phyloP scores from a whole-genome alignment of 2,113 vertebrate genomes.

The Labeo catla region DNA sequence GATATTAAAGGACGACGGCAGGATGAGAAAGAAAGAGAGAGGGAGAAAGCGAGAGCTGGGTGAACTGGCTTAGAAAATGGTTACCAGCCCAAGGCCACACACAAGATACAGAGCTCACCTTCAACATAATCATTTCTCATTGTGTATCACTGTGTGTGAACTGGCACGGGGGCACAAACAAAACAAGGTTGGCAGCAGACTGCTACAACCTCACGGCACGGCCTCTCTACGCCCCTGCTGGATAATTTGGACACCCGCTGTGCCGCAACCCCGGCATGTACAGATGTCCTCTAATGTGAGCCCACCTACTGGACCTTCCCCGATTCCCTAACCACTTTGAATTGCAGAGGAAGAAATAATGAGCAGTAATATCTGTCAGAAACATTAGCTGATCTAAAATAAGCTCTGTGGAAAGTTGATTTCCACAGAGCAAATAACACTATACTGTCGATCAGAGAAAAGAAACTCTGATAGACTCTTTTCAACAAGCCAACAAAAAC shows the following conservation, averaged over 20 bases:
- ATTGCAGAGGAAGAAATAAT: constrained; percentile 15
- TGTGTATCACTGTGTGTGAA: neutral
- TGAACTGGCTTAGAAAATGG: neutral
- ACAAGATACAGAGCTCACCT: neutral
- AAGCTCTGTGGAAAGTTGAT: too few relatives aligned
- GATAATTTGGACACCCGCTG: constrained; percentile 11
- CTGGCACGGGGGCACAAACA: neutral
- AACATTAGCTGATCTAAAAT: constrained; percentile 1
- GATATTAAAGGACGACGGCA: constrained; percentile 32
- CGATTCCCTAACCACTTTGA: constrained; percentile 19
- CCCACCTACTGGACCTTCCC: constrained; percentile 14
- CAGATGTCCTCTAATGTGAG: neutral
- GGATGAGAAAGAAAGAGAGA: neutral
- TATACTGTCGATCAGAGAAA: neutral
- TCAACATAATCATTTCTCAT: neutral
- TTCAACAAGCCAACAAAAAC: neutral
- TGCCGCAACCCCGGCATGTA: neutral
- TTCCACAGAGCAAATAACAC: neutral
- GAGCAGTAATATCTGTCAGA: constrained; percentile 9
- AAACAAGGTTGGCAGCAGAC: neutral
- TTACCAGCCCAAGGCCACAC: neutral
- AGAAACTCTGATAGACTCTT: neutral
- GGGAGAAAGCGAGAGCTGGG: neutral
- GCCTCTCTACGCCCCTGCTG: neutral
- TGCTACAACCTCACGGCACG: neutral